Evolutionary conservation across 2,797 vertebrate genomes (phyloP).

Genomic region (Xenops minutus): DNA sequence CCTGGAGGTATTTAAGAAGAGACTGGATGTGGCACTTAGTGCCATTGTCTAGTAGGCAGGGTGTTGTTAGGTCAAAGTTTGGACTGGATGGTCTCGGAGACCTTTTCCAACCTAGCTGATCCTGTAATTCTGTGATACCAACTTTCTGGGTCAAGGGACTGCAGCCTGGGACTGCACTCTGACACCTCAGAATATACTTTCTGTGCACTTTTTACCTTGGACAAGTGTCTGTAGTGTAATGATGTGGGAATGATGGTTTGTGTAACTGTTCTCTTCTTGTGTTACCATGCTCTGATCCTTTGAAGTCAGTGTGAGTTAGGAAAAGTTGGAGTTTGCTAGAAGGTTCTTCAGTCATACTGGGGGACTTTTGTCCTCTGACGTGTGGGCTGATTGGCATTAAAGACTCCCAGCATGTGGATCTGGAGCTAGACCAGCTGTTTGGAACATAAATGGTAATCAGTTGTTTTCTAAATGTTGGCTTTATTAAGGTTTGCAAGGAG

Average conservation of each 20-base stretch:
- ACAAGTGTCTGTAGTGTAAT: neutral
- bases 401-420: neutral
- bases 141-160: neutral
- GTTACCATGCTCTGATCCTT: neutral
- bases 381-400: constrained; percentile 11
- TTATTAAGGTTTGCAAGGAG: neutral
- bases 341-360: neutral
- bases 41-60: too few species aligned
- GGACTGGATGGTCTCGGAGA: too few species aligned
- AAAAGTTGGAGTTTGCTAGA: neutral
- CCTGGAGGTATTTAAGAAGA: too few species aligned
- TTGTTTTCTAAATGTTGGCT: neutral
- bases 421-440: constrained; percentile 28
- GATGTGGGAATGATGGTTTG: neutral
- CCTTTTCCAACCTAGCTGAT: too few species aligned
- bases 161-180: neutral
- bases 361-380: neutral
- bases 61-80: too few species aligned
- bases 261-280: neutral
- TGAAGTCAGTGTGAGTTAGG: neutral
- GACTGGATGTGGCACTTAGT: too few species aligned
- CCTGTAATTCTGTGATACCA: neutral
- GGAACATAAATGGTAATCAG: neutral
- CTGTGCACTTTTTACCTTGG: neutral
- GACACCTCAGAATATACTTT: neutral